Conservation (phyloP, 2,888 invertebrate genomes). For the Orthosia gracilis region DNA sequence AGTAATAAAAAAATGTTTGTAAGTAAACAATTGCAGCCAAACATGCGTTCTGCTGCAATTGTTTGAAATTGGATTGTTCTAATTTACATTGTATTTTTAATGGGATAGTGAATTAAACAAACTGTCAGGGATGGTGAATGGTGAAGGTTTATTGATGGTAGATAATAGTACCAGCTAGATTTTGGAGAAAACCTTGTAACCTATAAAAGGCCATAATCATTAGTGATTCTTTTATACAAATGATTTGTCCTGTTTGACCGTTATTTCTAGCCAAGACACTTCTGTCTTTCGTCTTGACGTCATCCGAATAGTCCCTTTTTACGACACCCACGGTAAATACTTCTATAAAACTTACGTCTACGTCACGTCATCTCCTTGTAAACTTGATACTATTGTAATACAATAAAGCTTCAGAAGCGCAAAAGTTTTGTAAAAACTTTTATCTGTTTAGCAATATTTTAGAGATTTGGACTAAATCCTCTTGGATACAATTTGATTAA, state of each 20-base stretch:
- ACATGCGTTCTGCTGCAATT: not conserved
- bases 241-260: not conserved
- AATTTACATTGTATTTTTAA: not conserved
- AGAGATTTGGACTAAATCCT: not conserved
- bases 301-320: not conserved
- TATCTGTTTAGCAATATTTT: slow-evolving; percentile 9
- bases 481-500: not conserved
- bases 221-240: not conserved
- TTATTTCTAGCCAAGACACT: not conserved
- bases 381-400: slow-evolving; percentile 40
- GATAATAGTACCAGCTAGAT: not conserved
- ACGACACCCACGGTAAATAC: not conserved
- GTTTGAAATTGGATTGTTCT: too few species aligned
- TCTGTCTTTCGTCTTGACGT: not conserved
- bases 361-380: not conserved
- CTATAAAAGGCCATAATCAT: not conserved
- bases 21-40: not conserved
- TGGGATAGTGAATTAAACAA: not conserved
- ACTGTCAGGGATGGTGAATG: too few species aligned
- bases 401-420: slow-evolving; percentile 27
- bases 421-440: slow-evolving; percentile 14
- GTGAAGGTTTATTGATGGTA: not conserved
- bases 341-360: not conserved
- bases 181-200: too few species aligned
- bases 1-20: slow-evolving; percentile 16